Conservation (phyloP, 2,797 vertebrate species). For the Cichlasoma orientale region DNA sequence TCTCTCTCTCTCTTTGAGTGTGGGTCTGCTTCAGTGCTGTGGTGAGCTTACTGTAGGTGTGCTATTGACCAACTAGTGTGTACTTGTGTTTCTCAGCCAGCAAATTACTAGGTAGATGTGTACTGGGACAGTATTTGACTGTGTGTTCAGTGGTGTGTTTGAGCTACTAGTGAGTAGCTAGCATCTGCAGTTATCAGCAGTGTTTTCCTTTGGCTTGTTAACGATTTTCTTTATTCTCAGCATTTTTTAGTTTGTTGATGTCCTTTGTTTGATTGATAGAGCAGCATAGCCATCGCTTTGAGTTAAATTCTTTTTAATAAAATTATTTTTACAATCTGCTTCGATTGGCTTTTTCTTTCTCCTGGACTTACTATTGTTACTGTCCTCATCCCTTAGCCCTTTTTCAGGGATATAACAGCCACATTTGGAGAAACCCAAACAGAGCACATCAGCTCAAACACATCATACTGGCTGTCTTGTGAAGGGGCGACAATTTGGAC, state of each 20-base stretch:
- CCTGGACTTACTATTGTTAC: background rate
- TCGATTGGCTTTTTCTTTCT: background rate
- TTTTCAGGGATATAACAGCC: background rate
- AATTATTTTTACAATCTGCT: no score
- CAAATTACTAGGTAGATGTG: background rate
- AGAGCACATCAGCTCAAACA: background rate
- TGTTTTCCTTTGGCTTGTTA: background rate
- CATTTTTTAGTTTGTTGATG: background rate
- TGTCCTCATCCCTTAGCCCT: background rate
- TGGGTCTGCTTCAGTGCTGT: background rate
- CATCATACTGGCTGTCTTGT: background rate
- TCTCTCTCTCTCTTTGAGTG: background rate
- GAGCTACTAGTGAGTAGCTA: background rate
- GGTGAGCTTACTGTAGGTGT: background rate
- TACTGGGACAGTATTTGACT: background rate
- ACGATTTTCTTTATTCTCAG: background rate
- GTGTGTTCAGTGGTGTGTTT: background rate
- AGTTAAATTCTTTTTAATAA: background rate
- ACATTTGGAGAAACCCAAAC: no score
- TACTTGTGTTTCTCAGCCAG: rapidly evolving
- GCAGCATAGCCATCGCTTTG: background rate
- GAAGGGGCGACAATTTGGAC: background rate
- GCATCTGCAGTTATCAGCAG: rapidly evolving
- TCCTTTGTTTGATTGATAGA: background rate
- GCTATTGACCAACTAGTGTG: background rate